phyloP scores from a whole-genome alignment of 2,797 vertebrate species.

The Macropus fuliginosus region DNA sequence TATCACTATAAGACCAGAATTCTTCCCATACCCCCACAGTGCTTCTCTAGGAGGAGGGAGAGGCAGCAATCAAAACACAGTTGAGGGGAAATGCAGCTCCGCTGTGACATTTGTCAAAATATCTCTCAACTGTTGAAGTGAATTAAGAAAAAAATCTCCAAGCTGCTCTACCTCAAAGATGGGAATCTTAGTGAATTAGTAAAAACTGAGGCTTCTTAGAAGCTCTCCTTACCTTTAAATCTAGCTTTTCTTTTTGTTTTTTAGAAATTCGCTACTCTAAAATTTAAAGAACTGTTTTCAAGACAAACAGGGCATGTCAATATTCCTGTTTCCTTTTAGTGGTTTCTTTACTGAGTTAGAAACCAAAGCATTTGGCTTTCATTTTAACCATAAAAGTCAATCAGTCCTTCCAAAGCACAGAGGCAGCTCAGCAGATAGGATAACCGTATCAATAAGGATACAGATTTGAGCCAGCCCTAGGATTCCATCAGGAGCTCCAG shows the following conservation, averaged over 20 bases:
- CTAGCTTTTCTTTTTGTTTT: not conserved
- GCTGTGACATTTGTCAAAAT: not conserved
- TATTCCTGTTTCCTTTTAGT: not conserved
- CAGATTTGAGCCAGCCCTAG: not conserved
- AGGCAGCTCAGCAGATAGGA: not conserved
- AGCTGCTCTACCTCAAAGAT: not conserved
- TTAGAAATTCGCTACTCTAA: slow-evolving; percentile 20
- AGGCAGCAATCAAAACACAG: not conserved
- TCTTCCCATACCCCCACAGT: not conserved
- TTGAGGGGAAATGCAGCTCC: not conserved
- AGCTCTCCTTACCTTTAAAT: not conserved
- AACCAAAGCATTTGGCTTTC: slow-evolving; percentile 34
- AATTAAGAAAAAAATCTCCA: not conserved
- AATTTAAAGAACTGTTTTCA: slow-evolving; percentile 6
- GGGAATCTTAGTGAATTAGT: not conserved
- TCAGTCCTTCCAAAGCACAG: slow-evolving; percentile 11
- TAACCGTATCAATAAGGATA: not conserved
- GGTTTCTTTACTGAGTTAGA: not conserved
- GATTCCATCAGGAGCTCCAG: not conserved
- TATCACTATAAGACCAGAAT: not conserved
- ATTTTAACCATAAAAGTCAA: slow-evolving; percentile 40
- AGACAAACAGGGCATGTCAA: slow-evolving; percentile 19
- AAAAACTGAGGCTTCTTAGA: not conserved
- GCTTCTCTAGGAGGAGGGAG: not conserved
- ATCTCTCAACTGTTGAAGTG: not conserved